A percentile compares a stretch with the other conserved stretches of the same genome.
Evolutionary conservation across 2,113 vertebrate genomes (phyloP).

Genomic region (Chlorodrepanis virens): DNA sequence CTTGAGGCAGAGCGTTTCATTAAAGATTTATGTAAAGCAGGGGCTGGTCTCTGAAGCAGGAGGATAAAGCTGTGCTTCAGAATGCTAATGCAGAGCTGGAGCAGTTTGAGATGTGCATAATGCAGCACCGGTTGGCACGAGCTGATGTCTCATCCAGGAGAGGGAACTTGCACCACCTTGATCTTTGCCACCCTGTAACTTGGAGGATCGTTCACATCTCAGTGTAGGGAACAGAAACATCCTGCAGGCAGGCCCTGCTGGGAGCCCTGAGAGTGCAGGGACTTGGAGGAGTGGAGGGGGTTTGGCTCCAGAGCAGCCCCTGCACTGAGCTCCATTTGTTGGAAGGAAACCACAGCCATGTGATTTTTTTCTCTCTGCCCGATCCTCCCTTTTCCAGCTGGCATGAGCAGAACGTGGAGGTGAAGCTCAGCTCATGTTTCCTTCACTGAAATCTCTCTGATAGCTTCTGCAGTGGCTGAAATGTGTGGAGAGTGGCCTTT

Average conservation of each 20-base stretch:
- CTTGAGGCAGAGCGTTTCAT: conserved; percentile 67
- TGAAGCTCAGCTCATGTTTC: background rate
- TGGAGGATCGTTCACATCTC: background rate
- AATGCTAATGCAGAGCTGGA: conserved; percentile 50
- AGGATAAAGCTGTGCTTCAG: conserved; percentile 40
- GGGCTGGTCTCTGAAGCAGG: conserved; percentile 60
- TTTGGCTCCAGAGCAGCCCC: background rate
- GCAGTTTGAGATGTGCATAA: background rate
- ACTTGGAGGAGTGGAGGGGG: background rate
- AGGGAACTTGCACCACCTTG: background rate
- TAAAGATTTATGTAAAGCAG: conserved; percentile 72
- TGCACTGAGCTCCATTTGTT: background rate
- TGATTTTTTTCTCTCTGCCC: background rate
- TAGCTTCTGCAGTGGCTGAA: background rate
- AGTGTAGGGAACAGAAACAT: background rate
- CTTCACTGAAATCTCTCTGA: background rate
- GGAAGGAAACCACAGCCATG: background rate
- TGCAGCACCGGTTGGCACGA: background rate
- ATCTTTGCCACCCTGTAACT: background rate
- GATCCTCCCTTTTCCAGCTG: background rate
- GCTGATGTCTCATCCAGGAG: background rate
- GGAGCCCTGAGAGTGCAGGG: accelerated
- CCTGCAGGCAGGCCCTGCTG: background rate
- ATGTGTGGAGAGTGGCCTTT: background rate
- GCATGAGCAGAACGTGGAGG: background rate